Base-by-base conservation (phyloP, 2,797 vertebrate genomes). In the Cuniculus paca region DNA sequence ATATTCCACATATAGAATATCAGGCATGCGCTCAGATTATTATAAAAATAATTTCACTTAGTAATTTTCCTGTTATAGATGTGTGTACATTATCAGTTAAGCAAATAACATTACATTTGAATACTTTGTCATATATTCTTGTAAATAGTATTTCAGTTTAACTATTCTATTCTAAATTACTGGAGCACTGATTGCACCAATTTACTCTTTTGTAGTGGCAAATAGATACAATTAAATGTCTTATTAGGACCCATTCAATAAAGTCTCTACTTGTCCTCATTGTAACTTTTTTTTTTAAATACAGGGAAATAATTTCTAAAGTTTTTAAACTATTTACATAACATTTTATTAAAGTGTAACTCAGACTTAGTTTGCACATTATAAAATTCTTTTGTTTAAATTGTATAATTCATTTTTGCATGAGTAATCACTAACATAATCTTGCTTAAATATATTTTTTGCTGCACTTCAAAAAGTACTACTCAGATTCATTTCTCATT, bases 171-270 rank as follows among this genome's bases (percentile, higher is more conserved):
- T 86, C 16, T 83, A 95, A 81, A 45, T 77, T 24, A 93, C 2
- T 54, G 3, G 17, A 50, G 8, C 56, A 82, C 19, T 92, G 56
- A 48, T 89, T 70, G 39, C 50, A 86, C 28, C 3, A 72, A 14
- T 48, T 88, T 90, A 52, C 20, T 56, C 39, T 63, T 86, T 90
- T 87, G 50, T 75, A 72, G 11, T 50, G 78, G 95, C 5, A 87
- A 89, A 81, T 86, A 54, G 12, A 0, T 17, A 75, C n/a, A 81
- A 74, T 58, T 75, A 82, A 82, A 86, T 48, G 9, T 2, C 7
- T 52, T 91, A 70, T 91, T 39, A 75, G 31, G 16, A 34, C 22
- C 54, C 50, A 91, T 31, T 91, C 13, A 17, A 75, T 87, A 36
- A 60, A 54, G 11, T 20, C 1, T 50, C 0, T 3, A 13, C 24